Evolutionary conservation across 2,888 invertebrate genomes (phyloP).

Genomic region (Xanthorhoe designata): DNA sequence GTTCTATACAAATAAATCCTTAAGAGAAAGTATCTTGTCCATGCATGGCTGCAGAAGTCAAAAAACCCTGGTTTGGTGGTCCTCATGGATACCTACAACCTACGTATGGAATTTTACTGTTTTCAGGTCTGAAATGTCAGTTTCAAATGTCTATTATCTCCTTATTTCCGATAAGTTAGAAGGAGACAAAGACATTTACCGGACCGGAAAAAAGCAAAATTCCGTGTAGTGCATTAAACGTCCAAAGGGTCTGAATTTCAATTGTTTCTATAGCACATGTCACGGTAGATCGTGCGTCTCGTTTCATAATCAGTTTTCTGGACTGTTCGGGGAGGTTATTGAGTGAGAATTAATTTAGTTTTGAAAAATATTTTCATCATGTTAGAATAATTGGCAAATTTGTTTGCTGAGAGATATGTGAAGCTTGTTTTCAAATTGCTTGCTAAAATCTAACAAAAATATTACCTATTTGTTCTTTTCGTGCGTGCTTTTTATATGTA

Average conservation of each 20-base stretch:
- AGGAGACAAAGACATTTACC: not conserved
- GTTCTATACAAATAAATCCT: not conserved
- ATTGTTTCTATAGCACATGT: not conserved
- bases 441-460: not conserved
- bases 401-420: not conserved
- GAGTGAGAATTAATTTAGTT: not conserved
- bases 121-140: too few relatives aligned
- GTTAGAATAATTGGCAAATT: not conserved
- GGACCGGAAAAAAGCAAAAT: too few relatives aligned
- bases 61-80: too few relatives aligned
- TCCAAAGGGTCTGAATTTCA: not conserved
- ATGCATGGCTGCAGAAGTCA: too few relatives aligned
- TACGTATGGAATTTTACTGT: too few relatives aligned
- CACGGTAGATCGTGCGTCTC: not conserved
- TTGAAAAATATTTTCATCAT: not conserved
- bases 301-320: not conserved
- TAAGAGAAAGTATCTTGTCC: too few relatives aligned
- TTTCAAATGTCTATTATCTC: too few relatives aligned
- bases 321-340: not conserved
- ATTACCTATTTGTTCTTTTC: not conserved
- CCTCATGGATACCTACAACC: not conserved
- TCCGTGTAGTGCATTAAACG: too few relatives aligned
- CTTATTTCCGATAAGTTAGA: too few relatives aligned
- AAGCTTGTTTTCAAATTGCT: not conserved
- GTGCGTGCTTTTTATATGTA: not conserved